Conservation (phyloP, 2,113 vertebrate species). For the Saguinus imperator region DNA sequence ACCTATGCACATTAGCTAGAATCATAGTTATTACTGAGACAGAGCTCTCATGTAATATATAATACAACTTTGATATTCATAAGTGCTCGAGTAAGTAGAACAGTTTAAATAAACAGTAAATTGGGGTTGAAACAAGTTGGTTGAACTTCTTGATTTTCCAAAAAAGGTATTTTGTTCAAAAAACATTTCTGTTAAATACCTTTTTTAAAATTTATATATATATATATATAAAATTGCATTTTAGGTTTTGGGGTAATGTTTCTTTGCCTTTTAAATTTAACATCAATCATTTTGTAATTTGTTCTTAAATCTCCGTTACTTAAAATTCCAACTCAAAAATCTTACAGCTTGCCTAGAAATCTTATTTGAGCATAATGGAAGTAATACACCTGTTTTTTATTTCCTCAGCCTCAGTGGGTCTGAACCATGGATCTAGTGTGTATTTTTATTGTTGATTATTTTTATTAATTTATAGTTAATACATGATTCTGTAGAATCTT, state of each 20-base stretch:
- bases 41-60: too few relatives aligned
- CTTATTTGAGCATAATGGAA: not conserved
- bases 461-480: not conserved
- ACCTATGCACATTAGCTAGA: not conserved
- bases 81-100: slow-evolving; percentile 12
- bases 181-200: slow-evolving; percentile 18
- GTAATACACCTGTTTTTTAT: not conserved
- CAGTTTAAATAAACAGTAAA: not conserved
- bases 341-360: slow-evolving; percentile 31
- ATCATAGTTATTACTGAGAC: not conserved
- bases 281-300: not conserved
- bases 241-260: not conserved
- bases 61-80: not conserved
- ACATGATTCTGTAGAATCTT: not conserved
- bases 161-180: not conserved
- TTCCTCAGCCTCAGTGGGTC: not conserved
- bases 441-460: not conserved
- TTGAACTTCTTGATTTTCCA: slow-evolving; percentile 18
- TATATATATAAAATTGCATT: too few relatives aligned
- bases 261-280: slow-evolving; percentile 45
- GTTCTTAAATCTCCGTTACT: not conserved
- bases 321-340: slow-evolving; percentile 9
- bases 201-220: too few relatives aligned
- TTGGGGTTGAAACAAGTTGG: not conserved
- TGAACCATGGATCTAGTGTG: not conserved